phyloP scores from a whole-genome alignment of 2,113 vertebrate species.

The Dolichallabes microphthalmus region DNA sequence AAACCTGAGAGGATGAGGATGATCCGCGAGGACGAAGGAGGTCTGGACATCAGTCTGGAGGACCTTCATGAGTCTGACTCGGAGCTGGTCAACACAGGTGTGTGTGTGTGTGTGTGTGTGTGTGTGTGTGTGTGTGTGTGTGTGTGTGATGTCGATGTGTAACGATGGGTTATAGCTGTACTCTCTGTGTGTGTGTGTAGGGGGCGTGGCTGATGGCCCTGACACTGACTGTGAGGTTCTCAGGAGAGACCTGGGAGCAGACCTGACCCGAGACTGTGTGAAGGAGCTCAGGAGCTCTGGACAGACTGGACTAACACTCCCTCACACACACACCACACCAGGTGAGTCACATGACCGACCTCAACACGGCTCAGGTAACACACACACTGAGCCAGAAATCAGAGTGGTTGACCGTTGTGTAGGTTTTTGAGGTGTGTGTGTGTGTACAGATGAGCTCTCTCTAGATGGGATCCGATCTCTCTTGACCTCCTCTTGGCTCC shows the following conservation, averaged over 20 bases:
- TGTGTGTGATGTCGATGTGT: not conserved
- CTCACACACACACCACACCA: conserved; percentile 51
- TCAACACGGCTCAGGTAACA: no score
- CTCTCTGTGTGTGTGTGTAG: conserved; percentile 23
- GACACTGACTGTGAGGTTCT: conserved; percentile 73
- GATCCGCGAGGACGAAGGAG: conserved; percentile 60
- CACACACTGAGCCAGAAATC: no score
- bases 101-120: not conserved
- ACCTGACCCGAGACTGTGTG: conserved; percentile 45
- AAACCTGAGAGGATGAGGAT: conserved; percentile 77
- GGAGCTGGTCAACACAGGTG: conserved; percentile 67
- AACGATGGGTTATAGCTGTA: not conserved
- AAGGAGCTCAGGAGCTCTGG: conserved; percentile 54
- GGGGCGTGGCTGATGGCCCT: not conserved
- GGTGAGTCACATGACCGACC: conserved; percentile 52
- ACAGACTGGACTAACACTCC: conserved; percentile 41
- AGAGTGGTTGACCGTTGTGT: not conserved
- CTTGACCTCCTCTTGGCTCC: conserved; percentile 73
- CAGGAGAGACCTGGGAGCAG: conserved; percentile 66
- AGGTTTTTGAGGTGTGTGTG: not conserved
- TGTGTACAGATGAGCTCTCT: conserved; percentile 68
- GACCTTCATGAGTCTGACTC: conserved; percentile 71
- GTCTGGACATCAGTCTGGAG: conserved; percentile 75
- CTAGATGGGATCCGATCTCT: conserved; percentile 69
- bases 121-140: not conserved